Conservation (phyloP, 2,888 invertebrate species). For the Petrophora chlorosata region DNA sequence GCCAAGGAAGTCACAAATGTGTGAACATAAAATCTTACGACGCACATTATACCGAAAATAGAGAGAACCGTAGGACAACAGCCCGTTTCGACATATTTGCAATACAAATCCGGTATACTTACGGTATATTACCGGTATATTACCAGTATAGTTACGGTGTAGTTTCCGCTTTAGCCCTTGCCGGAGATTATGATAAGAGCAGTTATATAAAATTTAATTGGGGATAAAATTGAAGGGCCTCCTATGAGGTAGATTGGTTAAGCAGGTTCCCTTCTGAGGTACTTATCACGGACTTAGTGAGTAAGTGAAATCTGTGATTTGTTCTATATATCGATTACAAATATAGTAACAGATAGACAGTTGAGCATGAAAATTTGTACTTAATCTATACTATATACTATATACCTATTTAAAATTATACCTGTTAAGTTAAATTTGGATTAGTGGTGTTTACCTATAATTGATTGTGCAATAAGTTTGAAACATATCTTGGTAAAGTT, state of each 20-base stretch:
- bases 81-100: conserved; percentile 14
- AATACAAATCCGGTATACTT: conserved; percentile 13
- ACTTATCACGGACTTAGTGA: conserved; percentile 7
- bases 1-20: conserved; percentile 17
- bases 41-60: conserved; percentile 10
- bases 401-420: no score
- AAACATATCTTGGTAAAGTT: no score
- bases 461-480: no score
- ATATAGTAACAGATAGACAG: no score
- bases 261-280: not conserved
- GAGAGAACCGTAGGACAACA: conserved; percentile 8
- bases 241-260: conserved; percentile 9
- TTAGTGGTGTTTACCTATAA: no score
- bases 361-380: no score
- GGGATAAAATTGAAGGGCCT: conserved; percentile 16
- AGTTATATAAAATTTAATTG: conserved; percentile 21
- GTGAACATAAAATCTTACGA: conserved; percentile 19
- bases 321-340: no score
- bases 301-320: no score
- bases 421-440: no score
- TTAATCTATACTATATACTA: no score
- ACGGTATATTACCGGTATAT: not conserved
- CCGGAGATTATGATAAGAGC: conserved; percentile 15
- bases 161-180: not conserved
- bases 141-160: not conserved